Conservation (phyloP, 1,140 invertebrate species). For the Anoplolepis gracilipes region DNA sequence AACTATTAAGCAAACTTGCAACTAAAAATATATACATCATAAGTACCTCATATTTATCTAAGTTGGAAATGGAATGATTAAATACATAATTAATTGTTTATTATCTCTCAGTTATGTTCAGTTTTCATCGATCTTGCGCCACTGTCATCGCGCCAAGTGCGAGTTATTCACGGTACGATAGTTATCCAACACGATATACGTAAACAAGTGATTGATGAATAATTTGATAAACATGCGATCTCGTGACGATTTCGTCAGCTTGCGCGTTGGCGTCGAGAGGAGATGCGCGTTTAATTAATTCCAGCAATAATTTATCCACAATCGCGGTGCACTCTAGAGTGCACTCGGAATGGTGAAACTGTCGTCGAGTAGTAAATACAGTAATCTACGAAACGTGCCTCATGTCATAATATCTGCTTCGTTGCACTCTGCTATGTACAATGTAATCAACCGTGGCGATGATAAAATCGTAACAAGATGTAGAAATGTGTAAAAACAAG, state of each 20-base stretch:
- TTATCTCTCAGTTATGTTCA: not conserved
- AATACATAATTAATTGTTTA: not conserved
- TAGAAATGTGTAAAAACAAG: not conserved
- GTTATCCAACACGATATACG: not conserved
- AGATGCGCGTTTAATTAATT: conserved; percentile 62
- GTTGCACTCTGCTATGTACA: not conserved
- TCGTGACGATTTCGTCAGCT: not conserved
- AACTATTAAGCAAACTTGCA: too few species aligned
- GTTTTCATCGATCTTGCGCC: not conserved
- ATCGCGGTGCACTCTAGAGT: not conserved
- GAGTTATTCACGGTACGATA: not conserved
- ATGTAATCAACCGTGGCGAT: not conserved
- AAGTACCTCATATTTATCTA: not conserved
- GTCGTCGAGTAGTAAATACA: conserved; percentile 13
- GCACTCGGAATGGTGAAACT: conserved; percentile 6
- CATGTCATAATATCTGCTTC: conserved; percentile 4
- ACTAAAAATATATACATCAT: not conserved
- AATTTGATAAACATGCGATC: not conserved
- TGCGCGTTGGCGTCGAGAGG: not conserved
- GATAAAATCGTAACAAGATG: conserved; percentile 1
- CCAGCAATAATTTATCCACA: not conserved
- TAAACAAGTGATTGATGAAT: conserved; percentile 22
- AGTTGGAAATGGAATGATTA: not conserved
- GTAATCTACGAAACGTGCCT: not conserved
- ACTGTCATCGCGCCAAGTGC: not conserved